phyloP scores from a whole-genome alignment of 2,113 vertebrate species.

The Oophaga pumilio region DNA sequence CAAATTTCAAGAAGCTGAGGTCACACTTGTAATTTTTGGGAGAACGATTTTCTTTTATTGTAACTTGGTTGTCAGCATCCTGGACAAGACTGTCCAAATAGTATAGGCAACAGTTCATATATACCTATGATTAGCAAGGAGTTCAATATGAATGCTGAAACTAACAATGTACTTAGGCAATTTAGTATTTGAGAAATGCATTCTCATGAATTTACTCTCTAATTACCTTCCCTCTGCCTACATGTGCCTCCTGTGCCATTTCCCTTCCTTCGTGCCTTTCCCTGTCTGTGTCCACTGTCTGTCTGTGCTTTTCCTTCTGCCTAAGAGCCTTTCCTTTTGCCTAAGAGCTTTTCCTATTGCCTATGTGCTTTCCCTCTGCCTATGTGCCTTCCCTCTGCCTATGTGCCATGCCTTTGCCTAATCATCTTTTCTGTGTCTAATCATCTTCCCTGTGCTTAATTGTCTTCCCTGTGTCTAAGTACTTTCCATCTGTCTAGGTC shows the following conservation, averaged over 20 bases:
- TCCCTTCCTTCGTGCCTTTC: too few relatives aligned
- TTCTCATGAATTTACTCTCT: not conserved
- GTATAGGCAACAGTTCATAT: not conserved
- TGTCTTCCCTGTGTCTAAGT: too few relatives aligned
- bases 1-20: constrained; percentile 57
- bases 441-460: too few relatives aligned
- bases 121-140: not conserved
- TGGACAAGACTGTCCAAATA: not conserved
- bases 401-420: not conserved
- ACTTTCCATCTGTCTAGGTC: too few relatives aligned
- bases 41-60: not conserved
- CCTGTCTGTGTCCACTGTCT: too few relatives aligned
- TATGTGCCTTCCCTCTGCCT: not conserved
- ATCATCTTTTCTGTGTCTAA: not conserved
- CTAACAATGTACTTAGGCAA: not conserved
- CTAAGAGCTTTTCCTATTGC: not conserved
- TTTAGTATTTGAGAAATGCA: not conserved
- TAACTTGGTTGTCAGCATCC: not conserved
- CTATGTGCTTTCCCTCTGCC: not conserved
- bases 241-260: not conserved
- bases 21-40: constrained; percentile 8
- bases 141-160: not conserved
- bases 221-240: not conserved
- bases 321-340: not conserved
- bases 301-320: not conserved